Base-by-base conservation (phyloP, 2,113 vertebrate species). In the Argyrosomus japonicus region DNA sequence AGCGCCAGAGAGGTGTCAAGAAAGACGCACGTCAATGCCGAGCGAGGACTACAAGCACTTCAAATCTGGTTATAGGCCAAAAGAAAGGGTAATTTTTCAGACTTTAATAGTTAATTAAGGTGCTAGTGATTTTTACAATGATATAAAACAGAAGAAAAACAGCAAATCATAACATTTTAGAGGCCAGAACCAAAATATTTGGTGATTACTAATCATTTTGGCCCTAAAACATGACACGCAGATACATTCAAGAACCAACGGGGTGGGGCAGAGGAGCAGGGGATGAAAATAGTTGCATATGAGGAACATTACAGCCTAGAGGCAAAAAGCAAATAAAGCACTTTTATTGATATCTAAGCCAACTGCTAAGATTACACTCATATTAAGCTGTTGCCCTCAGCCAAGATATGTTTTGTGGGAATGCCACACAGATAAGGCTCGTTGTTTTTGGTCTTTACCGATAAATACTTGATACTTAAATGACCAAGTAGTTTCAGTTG, bases 321-420 rank as follows among this genome's bases (percentile, higher is more conserved):
- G 36, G 2, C 61, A 10, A 40, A 36, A 53, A 45, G 18, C 19
- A 32, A 56, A 43, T 40, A 8, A 2, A 13, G 9, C 29, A 3
- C 10, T 61, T 81, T 47, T 27, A 51, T 47, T 56, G 56, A 75
- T 21, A 63, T 73, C 2, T 11, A 23, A 62, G 17, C 40, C 62
- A 79, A 64, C 40, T n/a, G 6, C 64, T 14, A 5, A 70, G 60
- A 45, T 69, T 40, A 48, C 12, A 8, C 25, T 47, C 40, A 14
- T 11, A 54, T 27, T 29, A 25, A 27, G 36, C 23, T n/a, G 1
- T 13, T 68, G 15, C 15, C 6, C 19, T 29, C 21, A 4, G 45
- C 0, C 56, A 25, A 18, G 62, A 80, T 60, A 23, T 60, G 25
- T 45, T 63, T 1, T 11, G 12, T 36, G 5, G 18, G 32, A 12